Percentiles rank a stretch among this genome's conserved stretches.
Evolutionary conservation across 2,797 vertebrate species (phyloP).

Genomic region (Geotrypetes seraphini): DNA sequence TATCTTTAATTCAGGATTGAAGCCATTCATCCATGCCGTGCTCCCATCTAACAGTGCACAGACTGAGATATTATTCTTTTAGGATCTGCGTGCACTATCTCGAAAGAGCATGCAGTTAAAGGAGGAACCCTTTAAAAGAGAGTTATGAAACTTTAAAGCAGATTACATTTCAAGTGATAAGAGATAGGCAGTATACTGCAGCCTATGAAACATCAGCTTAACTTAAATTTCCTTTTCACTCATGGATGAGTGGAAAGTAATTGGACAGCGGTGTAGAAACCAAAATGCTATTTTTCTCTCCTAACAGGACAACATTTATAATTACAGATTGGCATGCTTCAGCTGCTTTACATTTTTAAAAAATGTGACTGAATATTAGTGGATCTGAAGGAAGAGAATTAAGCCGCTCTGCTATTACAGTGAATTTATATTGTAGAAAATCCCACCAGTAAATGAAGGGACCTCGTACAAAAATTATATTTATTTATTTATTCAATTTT

Average conservation of each 20-base stretch:
- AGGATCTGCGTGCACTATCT: too few species aligned
- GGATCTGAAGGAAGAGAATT: constrained; percentile 18
- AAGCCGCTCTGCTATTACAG: constrained; percentile 18
- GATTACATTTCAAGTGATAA: not conserved
- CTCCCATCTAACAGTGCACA: too few species aligned
- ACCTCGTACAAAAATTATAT: constrained; percentile 10
- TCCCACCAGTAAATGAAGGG: not conserved
- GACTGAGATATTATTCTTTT: too few species aligned
- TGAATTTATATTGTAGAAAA: not conserved
- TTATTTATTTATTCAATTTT: too few species aligned
- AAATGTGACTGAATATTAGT: constrained; percentile 22
- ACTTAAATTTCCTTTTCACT: constrained; percentile 7
- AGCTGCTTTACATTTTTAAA: constrained; percentile 16
- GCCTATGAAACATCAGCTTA: not conserved
- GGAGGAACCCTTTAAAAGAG: not conserved
- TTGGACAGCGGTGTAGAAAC: constrained; percentile 1
- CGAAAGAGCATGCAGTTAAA: not conserved
- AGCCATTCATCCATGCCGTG: too few species aligned
- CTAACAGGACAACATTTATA: constrained; percentile 14
- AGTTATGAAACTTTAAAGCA: not conserved
- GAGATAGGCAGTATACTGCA: not conserved
- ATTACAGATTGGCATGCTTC: constrained; percentile 19
- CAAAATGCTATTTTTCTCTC: constrained; percentile 18
- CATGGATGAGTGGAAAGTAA: constrained; percentile 1
- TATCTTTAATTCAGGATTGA: too few species aligned